Evolutionary conservation across 2,113 vertebrate species (phyloP).

Genomic region (Paratilapia polleni): DNA sequence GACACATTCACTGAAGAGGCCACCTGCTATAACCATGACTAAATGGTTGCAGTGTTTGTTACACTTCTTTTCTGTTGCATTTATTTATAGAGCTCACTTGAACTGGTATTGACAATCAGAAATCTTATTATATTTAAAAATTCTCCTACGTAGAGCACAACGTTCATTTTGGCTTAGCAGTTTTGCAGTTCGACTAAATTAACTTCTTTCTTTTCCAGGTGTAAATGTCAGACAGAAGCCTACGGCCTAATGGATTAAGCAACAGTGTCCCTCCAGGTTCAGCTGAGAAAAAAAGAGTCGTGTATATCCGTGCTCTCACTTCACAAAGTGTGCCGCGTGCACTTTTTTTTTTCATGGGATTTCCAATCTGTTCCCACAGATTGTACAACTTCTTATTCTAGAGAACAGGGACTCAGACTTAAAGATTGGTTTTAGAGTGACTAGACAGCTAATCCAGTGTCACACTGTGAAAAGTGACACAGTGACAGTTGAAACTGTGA

Average conservation of each 20-base stretch:
- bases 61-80: not conserved
- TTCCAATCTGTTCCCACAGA: not conserved
- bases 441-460: not conserved
- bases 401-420: not conserved
- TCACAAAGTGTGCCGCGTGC: not conserved
- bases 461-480: not conserved
- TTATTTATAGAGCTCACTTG: not conserved
- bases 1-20: not conserved
- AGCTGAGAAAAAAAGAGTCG: not conserved
- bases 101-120: not conserved
- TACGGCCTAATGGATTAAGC: not conserved
- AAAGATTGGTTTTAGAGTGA: not conserved
- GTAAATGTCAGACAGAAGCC: not conserved
- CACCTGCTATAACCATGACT: not conserved
- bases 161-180: accelerated
- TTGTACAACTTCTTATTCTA: accelerated
- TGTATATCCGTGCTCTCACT: accelerated
- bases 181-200: not conserved
- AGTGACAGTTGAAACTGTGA: not conserved
- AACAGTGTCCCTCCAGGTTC: not conserved
- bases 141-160: not conserved
- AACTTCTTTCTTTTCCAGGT: not conserved
- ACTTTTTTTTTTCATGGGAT: not conserved
- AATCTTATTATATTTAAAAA: accelerated
- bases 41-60: accelerated